Percentiles rank a stretch among this genome's conserved stretches.
These are phyloP conservation scores for Masticophis lateralis DNA, from an alignment of 2,797 vertebrate genomes.

Conservation along the genomic window DNA sequence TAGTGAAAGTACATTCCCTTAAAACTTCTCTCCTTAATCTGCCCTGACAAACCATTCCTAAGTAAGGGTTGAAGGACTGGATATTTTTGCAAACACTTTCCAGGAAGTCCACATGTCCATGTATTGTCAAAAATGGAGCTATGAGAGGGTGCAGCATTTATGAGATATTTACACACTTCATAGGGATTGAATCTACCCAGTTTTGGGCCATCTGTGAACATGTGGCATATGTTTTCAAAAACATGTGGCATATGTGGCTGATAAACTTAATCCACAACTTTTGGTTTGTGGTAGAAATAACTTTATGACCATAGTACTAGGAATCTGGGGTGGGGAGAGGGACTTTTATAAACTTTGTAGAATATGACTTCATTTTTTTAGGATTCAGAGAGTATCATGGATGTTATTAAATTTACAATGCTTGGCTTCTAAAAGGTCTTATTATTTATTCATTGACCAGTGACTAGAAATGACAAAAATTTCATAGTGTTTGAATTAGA, in stretches of 20 bases:
- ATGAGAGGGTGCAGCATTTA: constrained; percentile 85
- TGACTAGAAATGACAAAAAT: constrained; percentile 60
- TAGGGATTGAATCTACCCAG: constrained; percentile 76
- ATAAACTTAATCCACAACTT: constrained; percentile 48
- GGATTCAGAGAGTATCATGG: constrained; percentile 64
- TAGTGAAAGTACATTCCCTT: constrained; percentile 85
- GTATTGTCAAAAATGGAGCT: constrained; percentile 96
- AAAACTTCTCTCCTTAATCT: constrained; percentile 87
- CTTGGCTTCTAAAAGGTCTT: constrained; percentile 73
- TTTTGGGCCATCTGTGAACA: constrained; percentile 92
- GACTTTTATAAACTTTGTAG: constrained; percentile 16
- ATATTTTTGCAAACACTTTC: constrained; percentile 93
- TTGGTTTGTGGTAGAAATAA: constrained; percentile 56
- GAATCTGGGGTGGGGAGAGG: background rate
- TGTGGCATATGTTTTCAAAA: constrained; percentile 56
- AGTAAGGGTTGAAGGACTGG: constrained; percentile 83
- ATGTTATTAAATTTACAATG: constrained; percentile 79
- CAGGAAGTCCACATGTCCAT: constrained; percentile 94
- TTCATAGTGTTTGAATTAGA: constrained; percentile 77
- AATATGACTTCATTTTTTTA: constrained; percentile 66
- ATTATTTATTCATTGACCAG: constrained; percentile 66
- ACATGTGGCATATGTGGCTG: constrained; percentile 52
- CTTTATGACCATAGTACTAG: constrained; percentile 52
- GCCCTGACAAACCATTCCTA: constrained; percentile 65
- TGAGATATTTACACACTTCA: constrained; percentile 96